phyloP scores from a whole-genome alignment of 2,797 vertebrate genomes.

The Dromococcyx pavoninus region DNA sequence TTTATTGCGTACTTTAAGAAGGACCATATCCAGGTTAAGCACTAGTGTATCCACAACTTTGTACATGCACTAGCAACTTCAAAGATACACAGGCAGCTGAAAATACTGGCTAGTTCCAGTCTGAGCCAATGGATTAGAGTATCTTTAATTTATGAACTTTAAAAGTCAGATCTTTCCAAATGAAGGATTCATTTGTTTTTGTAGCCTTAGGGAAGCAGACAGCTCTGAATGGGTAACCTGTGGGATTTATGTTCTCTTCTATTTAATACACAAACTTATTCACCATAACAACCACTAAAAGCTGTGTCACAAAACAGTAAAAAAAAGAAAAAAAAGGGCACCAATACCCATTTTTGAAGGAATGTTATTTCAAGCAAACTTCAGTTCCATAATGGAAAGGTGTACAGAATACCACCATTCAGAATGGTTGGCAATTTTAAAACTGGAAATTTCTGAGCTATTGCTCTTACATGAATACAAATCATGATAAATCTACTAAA shows the following conservation, averaged over 20 bases:
- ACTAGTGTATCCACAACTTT: neutral
- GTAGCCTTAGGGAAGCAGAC: neutral
- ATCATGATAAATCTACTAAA: neutral
- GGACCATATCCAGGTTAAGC: neutral
- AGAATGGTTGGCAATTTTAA: neutral
- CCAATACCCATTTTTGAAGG: neutral
- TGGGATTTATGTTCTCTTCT: slow-evolving; percentile 25
- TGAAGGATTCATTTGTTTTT: neutral
- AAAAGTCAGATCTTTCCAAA: slow-evolving; percentile 4
- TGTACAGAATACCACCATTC: neutral
- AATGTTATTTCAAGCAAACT: neutral
- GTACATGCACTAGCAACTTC: neutral
- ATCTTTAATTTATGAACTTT: slow-evolving; percentile 2
- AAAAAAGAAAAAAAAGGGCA: neutral
- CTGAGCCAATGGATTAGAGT: neutral
- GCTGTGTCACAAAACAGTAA: neutral
- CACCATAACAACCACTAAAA: slow-evolving; percentile 25
- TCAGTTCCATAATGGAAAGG: neutral
- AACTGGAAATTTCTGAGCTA: neutral
- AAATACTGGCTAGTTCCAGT: neutral
- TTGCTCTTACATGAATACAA: neutral
- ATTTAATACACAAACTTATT: slow-evolving; percentile 17
- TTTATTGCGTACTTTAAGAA: neutral
- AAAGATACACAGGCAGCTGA: neutral
- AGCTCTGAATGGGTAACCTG: slow-evolving; percentile 11